phyloP scores from a whole-genome alignment of 2,888 invertebrate species.

The Amiota communis region DNA sequence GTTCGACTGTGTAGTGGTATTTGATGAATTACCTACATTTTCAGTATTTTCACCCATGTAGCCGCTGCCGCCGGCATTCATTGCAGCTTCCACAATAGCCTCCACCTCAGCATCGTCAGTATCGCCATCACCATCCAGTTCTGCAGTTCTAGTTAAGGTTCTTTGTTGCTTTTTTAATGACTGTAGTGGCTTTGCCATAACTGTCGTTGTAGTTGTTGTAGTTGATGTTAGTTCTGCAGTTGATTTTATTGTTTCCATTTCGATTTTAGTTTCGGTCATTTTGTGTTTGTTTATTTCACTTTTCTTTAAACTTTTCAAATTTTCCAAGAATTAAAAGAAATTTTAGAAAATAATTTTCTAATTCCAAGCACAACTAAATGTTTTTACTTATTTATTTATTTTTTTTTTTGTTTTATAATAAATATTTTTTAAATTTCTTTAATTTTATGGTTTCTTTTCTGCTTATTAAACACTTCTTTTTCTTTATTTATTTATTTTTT shows the following conservation, averaged over 20 bases:
- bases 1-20: background rate
- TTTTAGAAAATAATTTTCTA: no score
- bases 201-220: conserved; percentile 22
- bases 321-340: no score
- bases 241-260: conserved; percentile 20
- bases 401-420: conserved; percentile 40
- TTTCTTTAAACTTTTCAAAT: no score
- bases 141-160: conserved; percentile 57
- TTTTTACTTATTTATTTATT: conserved; percentile 39
- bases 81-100: background rate
- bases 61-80: background rate
- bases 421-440: conserved; percentile 18
- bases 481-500: conserved; percentile 6
- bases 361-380: background rate
- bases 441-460: conserved; percentile 1
- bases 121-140: conserved; percentile 60
- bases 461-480: conserved; percentile 2
- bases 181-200: conserved; percentile 17
- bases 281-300: background rate
- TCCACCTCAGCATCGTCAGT: conserved; percentile 42
- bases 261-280: conserved; percentile 20
- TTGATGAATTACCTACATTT: background rate
- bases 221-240: conserved; percentile 18
- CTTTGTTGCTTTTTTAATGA: conserved; percentile 46
- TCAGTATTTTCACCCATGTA: conserved; percentile 26